A percentile compares a stretch with the other conserved stretches of the same genome.
These are phyloP conservation scores for Melanargia galathea DNA, from an alignment of 2,888 invertebrate species.

Conservation along the genomic window DNA sequence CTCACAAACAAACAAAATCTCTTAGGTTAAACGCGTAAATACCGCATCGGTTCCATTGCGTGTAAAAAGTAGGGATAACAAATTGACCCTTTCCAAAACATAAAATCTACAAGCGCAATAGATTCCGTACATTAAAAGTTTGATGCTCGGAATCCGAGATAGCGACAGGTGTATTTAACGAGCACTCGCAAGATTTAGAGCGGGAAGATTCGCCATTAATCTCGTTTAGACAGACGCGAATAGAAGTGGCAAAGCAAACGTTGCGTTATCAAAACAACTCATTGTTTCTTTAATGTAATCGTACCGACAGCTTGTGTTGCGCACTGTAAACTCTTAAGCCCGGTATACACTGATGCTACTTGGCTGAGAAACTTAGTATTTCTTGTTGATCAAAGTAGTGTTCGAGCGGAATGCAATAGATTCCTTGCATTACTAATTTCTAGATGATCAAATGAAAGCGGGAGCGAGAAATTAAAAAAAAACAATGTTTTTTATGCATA, in stretches of 20 bases:
- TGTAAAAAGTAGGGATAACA: background rate
- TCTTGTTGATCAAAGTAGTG: too few relatives aligned
- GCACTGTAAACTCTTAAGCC: slow-evolving; percentile 12
- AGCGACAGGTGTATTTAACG: slow-evolving; percentile 80
- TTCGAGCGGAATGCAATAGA: too few relatives aligned
- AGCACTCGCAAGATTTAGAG: slow-evolving; percentile 71
- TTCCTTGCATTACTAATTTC: too few relatives aligned
- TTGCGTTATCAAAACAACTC: slow-evolving; percentile 57
- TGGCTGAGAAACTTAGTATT: too few relatives aligned
- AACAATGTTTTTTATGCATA: too few relatives aligned
- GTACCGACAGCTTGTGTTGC: slow-evolving; percentile 27
- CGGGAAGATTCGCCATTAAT: slow-evolving; percentile 75
- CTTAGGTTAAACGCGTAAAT: too few relatives aligned
- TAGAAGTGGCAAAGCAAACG: slow-evolving; percentile 66
- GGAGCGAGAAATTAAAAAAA: too few relatives aligned
- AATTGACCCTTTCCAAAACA: background rate
- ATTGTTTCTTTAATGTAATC: slow-evolving; percentile 40
- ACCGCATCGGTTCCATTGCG: too few relatives aligned
- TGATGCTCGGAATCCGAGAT: slow-evolving; percentile 65
- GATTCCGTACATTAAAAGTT: slow-evolving; percentile 63
- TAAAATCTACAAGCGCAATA: slow-evolving; percentile 17
- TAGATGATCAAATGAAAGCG: too few relatives aligned
- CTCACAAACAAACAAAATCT: too few relatives aligned
- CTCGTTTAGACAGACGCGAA: slow-evolving; percentile 71
- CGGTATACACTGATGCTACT: background rate